Conservation (phyloP, 2,888 invertebrate species). For the Hipparchia semele region DNA sequence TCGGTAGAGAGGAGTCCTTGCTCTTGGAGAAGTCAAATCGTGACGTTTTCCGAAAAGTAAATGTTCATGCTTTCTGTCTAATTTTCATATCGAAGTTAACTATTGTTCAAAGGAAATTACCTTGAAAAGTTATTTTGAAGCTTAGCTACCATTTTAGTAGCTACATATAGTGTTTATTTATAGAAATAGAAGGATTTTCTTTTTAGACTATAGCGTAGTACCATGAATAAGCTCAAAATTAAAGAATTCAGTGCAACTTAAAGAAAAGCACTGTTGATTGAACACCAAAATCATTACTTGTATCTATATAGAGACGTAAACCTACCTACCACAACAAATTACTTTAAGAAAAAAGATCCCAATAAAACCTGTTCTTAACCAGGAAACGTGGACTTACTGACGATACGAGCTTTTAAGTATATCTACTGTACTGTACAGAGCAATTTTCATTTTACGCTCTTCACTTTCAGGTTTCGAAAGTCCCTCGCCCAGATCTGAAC, state of each 20-base stretch:
- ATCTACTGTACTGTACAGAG: background rate
- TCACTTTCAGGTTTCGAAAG: constrained; percentile 32
- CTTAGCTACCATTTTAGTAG: too few relatives aligned
- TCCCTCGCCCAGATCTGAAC: constrained; percentile 25
- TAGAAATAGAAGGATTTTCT: background rate
- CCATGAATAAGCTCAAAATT: background rate
- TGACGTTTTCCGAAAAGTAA: too few relatives aligned
- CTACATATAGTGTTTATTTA: too few relatives aligned
- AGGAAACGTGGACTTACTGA: constrained; percentile 10
- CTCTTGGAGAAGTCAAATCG: too few relatives aligned
- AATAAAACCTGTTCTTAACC: constrained; percentile 13
- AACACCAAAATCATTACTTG: background rate
- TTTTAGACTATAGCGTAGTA: background rate
- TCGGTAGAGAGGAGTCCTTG: too few relatives aligned
- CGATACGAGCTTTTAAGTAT: background rate
- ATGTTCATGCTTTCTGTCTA: too few relatives aligned
- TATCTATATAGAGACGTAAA: constrained; percentile 1
- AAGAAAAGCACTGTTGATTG: background rate
- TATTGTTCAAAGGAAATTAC: too few relatives aligned
- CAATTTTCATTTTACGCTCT: background rate
- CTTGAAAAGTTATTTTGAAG: too few relatives aligned
- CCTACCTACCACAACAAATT: constrained; percentile 16
- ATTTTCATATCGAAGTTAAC: too few relatives aligned
- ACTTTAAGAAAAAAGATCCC: constrained; percentile 13
- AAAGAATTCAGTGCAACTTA: background rate